Evolutionary conservation across 1,140 invertebrate genomes (phyloP).

Genomic region (Cecropterus lyciades): DNA sequence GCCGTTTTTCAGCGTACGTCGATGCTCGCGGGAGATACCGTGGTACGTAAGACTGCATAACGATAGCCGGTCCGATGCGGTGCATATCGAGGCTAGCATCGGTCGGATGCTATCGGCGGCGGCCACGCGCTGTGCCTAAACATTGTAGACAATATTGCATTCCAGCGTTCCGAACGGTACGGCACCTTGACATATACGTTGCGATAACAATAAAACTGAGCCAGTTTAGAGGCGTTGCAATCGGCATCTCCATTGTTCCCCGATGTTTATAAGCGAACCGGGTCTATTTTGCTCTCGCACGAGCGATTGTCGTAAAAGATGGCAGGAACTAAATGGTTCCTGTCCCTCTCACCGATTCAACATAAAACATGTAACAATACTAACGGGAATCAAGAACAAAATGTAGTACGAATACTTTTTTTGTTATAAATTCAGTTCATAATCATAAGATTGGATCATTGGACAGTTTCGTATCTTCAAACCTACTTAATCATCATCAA

Average conservation of each 20-base stretch:
- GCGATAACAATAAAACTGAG: constrained; percentile 56
- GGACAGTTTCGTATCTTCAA: too few species aligned
- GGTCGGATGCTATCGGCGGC: constrained; percentile 44
- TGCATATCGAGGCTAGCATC: constrained; percentile 44
- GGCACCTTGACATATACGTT: constrained; percentile 44
- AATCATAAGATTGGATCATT: too few species aligned
- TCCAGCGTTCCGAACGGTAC: constrained; percentile 36
- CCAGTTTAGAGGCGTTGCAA: constrained; percentile 48
- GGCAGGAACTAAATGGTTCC: constrained; percentile 69
- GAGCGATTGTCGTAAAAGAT: constrained; percentile 68
- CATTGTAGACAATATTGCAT: constrained; percentile 55
- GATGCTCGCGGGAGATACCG: constrained; percentile 50
- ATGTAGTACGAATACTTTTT: too few species aligned
- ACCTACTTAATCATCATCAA: too few species aligned
- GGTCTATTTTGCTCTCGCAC: constrained; percentile 30
- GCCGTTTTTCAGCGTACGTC: constrained; percentile 54
- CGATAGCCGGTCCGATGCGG: constrained; percentile 48
- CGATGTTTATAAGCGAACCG: constrained; percentile 43
- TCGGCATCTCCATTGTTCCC: constrained; percentile 61
- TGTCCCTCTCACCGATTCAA: constrained; percentile 61
- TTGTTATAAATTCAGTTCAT: too few species aligned
- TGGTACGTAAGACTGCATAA: constrained; percentile 44
- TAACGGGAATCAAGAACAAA: not conserved
- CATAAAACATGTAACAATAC: constrained; percentile 46
- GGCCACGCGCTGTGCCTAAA: constrained; percentile 42